Evolutionary conservation across 1,140 invertebrate species (phyloP), one percentile per base, ranked within the genome.

Genomic region (Cardiocondyla obscurior): DNA sequence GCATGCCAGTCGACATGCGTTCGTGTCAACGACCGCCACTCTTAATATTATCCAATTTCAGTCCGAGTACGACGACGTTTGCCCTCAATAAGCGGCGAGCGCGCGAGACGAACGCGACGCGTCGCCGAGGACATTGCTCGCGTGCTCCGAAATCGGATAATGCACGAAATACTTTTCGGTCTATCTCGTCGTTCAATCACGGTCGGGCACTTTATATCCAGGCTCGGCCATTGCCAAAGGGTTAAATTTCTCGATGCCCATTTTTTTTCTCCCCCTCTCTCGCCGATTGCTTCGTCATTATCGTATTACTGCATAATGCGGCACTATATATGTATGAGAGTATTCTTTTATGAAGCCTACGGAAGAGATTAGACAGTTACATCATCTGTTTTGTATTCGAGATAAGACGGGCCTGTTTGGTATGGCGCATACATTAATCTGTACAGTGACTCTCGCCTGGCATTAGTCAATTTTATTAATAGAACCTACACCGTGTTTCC

Each of bases 21-120:
- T 86, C 82, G 72, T 87, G 88, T 89, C 88, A 86, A 89, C 57
- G 88, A 89, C 88, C 88, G 85, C 83, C 77, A 60, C 81, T 87
- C 88, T 87, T 83, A 87, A 87, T 89, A 83, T 86, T 53, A 82
- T 88, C 44, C 86, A 88, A 88, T 90, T 89, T 76, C 64, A 73
- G 49, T 70, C 42, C 22, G 28, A 64, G 42, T 22, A 72, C 76
- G 70, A 81, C 74, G 67, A 55, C 69, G 70, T 73, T 44, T 49
- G 69, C 64, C 86, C 86, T 76, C 82, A 67, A 77, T 85, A 82
- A 84, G 55, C 44, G 72, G 53, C 84, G 69, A 36, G n/a, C 25
- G 55, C 51, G 53, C 36, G 72, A 60, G 55, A 44, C 53, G n/a
- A n/a, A 62, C 28, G 74, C 74, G 57, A 33, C 30, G 39, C 57